Percentiles rank a stretch among this genome's conserved stretches.
These are phyloP conservation scores for Drosophila repleta DNA, from an alignment of 1,140 invertebrate genomes.

Conservation along the genomic window DNA sequence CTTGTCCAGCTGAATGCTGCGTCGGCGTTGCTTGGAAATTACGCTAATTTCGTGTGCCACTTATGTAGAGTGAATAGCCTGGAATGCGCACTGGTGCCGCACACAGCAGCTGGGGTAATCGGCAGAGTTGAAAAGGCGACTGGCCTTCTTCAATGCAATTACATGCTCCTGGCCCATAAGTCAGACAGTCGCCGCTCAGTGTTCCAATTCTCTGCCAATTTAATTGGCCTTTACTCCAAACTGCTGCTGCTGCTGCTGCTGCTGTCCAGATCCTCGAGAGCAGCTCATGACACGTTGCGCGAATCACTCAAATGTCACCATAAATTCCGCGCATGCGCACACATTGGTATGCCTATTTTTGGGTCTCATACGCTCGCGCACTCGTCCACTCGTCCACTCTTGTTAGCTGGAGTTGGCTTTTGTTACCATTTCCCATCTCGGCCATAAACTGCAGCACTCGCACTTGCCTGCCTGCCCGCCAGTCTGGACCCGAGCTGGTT, in stretches of 20 bases:
- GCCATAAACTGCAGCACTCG: conserved; percentile 1
- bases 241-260: conserved; percentile 13
- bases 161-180: conserved; percentile 58
- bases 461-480: background rate
- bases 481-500: conserved; percentile 24
- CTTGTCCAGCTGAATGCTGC: conserved; percentile 55
- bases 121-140: conserved; percentile 69
- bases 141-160: conserved; percentile 67
- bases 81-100: conserved; percentile 13
- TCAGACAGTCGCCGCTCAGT: conserved; percentile 43
- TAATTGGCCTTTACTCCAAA: conserved; percentile 80
- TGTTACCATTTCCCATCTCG: conserved; percentile 54
- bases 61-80: conserved; percentile 64
- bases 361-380: conserved; percentile 38
- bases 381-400: conserved; percentile 26
- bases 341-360: conserved; percentile 82
- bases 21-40: conserved; percentile 65
- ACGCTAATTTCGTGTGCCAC: conserved; percentile 75
- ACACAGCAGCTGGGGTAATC: conserved; percentile 71
- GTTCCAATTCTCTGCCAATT: conserved; percentile 77
- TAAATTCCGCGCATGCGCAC: conserved; percentile 82
- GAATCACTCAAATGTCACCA: conserved; percentile 83
- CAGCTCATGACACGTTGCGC: conserved; percentile 68
- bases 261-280: conserved; percentile 36
- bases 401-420: conserved; percentile 49